A percentile compares a stretch with the other conserved stretches of the same genome.
phyloP scores from a whole-genome alignment of 2,797 vertebrate genomes.

The Thaleichthys pacificus region DNA sequence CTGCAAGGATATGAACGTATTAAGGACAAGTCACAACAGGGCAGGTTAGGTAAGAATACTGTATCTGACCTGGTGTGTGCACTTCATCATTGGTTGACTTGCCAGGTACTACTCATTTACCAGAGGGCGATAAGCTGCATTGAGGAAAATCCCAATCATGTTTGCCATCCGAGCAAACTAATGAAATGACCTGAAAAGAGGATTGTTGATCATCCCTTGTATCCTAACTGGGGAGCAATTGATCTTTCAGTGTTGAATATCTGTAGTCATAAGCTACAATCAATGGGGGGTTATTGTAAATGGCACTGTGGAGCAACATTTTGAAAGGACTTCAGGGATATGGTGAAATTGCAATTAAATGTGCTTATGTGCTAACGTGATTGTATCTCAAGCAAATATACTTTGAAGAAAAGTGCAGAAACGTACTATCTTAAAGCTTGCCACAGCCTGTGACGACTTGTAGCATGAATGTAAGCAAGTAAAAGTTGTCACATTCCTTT shows the following conservation, averaged over 20 bases:
- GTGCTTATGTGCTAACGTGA: too few species aligned
- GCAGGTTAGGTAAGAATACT: constrained; percentile 20
- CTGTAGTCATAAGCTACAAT: too few species aligned
- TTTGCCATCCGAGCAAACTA: background rate
- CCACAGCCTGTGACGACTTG: background rate
- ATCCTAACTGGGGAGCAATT: too few species aligned
- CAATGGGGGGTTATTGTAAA: too few species aligned
- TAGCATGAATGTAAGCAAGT: background rate
- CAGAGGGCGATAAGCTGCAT: background rate
- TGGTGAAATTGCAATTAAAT: background rate
- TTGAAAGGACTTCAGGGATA: too few species aligned
- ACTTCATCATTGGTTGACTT: background rate
- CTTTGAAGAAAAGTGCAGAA: background rate
- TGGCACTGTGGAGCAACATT: too few species aligned
- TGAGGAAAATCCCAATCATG: background rate
- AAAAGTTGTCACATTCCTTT: background rate
- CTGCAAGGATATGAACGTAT: constrained; percentile 14
- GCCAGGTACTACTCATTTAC: background rate
- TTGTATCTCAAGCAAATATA: background rate
- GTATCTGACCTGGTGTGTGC: background rate
- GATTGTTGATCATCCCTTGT: too few species aligned
- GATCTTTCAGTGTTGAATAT: too few species aligned
- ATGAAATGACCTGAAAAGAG: background rate
- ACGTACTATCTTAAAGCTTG: background rate
- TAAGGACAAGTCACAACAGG: constrained; percentile 15